Percentiles rank a stretch among this genome's conserved stretches.
phyloP scores from a whole-genome alignment of 2,113 vertebrate species.

The Melanocharis versteri region DNA sequence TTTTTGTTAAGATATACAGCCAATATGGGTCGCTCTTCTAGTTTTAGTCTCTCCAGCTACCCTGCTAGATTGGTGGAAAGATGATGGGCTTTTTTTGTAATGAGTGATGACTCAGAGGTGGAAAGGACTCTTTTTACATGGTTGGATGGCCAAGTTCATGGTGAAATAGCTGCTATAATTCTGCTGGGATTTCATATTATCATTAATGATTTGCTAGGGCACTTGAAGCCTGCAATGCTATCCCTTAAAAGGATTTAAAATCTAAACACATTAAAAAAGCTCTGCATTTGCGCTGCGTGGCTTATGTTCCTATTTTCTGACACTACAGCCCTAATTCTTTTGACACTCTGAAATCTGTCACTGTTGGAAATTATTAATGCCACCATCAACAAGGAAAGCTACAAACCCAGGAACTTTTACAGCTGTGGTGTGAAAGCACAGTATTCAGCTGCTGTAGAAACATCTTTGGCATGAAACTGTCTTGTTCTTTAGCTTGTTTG shows the following conservation, averaged over 20 bases:
- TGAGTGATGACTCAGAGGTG: background rate
- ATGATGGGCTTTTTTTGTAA: background rate
- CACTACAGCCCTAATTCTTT: slow-evolving; percentile 13
- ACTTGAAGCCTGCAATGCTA: slow-evolving; percentile 13
- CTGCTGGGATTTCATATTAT: slow-evolving; percentile 46
- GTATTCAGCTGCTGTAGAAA: background rate
- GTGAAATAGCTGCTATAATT: slow-evolving; percentile 38
- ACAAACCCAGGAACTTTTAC: background rate
- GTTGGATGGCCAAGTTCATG: background rate
- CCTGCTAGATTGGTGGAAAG: background rate
- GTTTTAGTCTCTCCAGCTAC: background rate
- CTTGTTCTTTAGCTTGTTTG: background rate
- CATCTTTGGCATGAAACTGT: background rate
- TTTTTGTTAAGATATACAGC: background rate
- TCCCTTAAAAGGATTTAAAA: slow-evolving; percentile 46
- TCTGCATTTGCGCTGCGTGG: background rate
- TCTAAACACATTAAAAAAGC: slow-evolving; percentile 10
- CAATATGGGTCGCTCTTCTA: background rate
- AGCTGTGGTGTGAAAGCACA: background rate
- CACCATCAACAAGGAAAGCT: background rate
- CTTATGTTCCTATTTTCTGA: slow-evolving; percentile 21
- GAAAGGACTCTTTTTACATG: background rate
- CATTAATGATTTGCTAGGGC: slow-evolving; percentile 42
- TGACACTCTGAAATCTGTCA: background rate
- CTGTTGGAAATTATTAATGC: slow-evolving; percentile 8